phyloP scores from a whole-genome alignment of 1,140 invertebrate species.

The Gryon sp. region DNA sequence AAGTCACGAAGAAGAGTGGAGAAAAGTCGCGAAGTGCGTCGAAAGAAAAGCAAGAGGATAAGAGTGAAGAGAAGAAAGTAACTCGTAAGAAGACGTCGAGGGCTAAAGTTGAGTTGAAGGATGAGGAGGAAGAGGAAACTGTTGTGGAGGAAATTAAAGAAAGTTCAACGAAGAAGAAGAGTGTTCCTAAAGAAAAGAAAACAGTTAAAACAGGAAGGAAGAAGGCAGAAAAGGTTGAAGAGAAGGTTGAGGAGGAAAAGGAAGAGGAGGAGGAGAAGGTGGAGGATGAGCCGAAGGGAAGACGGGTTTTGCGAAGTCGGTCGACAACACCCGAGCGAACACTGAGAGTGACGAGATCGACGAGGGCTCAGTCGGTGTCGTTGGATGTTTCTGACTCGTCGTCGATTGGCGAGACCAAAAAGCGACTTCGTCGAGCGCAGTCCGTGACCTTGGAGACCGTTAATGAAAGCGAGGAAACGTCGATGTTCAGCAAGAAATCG shows the following conservation, averaged over 20 bases:
- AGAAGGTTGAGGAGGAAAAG: background rate
- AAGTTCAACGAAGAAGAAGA: too few species aligned
- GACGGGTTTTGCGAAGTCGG: constrained; percentile 13
- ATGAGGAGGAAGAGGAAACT: too few species aligned
- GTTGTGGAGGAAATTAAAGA: too few species aligned
- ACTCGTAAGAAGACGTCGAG: too few species aligned
- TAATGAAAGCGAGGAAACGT: background rate
- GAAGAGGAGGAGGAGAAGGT: background rate
- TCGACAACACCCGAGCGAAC: constrained; percentile 14
- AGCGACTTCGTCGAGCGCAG: constrained; percentile 3
- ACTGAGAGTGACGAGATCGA: background rate
- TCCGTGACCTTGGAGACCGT: constrained; percentile 1
- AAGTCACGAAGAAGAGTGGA: too few species aligned
- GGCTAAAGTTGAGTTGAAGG: too few species aligned
- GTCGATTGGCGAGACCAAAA: background rate
- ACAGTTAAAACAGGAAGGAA: background rate
- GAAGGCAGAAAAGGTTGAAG: background rate
- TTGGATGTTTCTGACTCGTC: background rate
- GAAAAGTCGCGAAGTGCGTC: too few species aligned
- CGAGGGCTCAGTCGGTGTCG: background rate
- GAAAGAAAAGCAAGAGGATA: too few species aligned
- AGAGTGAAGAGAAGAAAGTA: too few species aligned
- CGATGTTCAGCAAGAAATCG: too few species aligned
- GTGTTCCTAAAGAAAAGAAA: too few species aligned
- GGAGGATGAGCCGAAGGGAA: background rate